Conservation (phyloP, 2,797 vertebrate genomes). For the Setipinna tenuifilis region DNA sequence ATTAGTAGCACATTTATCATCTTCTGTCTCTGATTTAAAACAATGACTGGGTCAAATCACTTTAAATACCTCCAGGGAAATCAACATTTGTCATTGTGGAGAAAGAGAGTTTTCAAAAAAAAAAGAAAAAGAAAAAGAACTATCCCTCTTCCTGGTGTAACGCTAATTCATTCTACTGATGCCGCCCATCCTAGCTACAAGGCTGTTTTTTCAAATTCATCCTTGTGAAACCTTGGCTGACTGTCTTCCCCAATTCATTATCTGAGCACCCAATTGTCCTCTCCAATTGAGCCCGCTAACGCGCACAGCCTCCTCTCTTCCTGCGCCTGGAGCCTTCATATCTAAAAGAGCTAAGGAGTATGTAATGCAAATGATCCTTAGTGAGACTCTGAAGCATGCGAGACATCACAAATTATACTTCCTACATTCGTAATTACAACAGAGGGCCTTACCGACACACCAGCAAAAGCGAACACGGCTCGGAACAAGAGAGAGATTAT, state of each 20-base stretch:
- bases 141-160: slow-evolving; percentile 53
- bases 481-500: slow-evolving; percentile 74
- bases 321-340: slow-evolving; percentile 49
- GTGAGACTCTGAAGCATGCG: slow-evolving; percentile 67
- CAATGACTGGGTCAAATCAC: slow-evolving; percentile 84
- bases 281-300: slow-evolving; percentile 71
- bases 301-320: slow-evolving; percentile 50
- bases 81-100: slow-evolving; percentile 82
- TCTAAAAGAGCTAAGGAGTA: slow-evolving; percentile 46
- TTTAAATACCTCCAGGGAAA: slow-evolving; percentile 83
- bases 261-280: slow-evolving; percentile 74
- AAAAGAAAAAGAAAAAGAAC: slow-evolving; percentile 1
- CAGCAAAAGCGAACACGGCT: slow-evolving; percentile 63
- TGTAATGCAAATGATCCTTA: slow-evolving; percentile 75
- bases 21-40: slow-evolving; percentile 83
- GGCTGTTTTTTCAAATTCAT: slow-evolving; percentile 78
- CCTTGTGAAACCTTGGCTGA: slow-evolving; percentile 74
- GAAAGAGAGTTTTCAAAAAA: neutral
- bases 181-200: slow-evolving; percentile 62
- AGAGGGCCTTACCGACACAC: slow-evolving; percentile 58
- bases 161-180: slow-evolving; percentile 77
- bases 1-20: slow-evolving; percentile 85
- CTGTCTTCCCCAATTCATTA: slow-evolving; percentile 76
- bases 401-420: slow-evolving; percentile 75
- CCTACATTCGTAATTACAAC: slow-evolving; percentile 76